phyloP scores from a whole-genome alignment of 2,113 vertebrate species.

The Pterocles burchelli region DNA sequence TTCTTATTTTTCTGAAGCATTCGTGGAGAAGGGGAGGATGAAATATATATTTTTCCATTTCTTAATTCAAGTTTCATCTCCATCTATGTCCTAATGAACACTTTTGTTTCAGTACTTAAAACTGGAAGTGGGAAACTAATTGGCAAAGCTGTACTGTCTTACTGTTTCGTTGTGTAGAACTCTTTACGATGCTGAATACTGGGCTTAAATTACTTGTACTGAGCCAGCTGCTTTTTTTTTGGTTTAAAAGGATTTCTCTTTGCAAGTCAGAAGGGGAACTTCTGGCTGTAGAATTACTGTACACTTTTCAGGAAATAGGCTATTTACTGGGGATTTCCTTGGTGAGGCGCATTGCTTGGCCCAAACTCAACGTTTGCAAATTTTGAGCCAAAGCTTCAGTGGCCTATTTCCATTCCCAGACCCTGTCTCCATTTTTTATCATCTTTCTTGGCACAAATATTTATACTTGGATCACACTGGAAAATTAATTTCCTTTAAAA shows the following conservation, averaged over 20 bases:
- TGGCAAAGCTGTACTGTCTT: not conserved
- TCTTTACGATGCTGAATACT: not conserved
- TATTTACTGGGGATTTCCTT: slow-evolving; percentile 36
- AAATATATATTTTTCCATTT: not conserved
- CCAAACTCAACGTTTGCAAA: not conserved
- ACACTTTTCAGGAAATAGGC: slow-evolving; percentile 26
- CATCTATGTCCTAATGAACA: not conserved
- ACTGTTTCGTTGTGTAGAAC: not conserved
- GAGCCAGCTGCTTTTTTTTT: not conserved
- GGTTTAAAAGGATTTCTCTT: not conserved
- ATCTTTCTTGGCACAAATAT: not conserved
- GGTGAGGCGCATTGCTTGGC: not conserved
- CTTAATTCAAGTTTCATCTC: not conserved
- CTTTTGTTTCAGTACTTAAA: not conserved
- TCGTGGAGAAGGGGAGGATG: not conserved
- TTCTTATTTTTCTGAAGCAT: not conserved
- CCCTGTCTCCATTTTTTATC: not conserved
- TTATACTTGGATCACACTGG: not conserved
- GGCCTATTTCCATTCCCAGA: not conserved
- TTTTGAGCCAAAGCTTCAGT: not conserved
- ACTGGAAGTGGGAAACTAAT: not conserved
- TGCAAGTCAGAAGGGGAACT: not conserved
- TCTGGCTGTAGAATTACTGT: not conserved
- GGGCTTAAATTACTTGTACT: not conserved
- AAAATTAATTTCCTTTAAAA: not conserved